Evolutionary conservation across 2,888 invertebrate species (phyloP), one percentile per base, ranked within the genome.

Genomic region (Stegana nigrithorax): DNA sequence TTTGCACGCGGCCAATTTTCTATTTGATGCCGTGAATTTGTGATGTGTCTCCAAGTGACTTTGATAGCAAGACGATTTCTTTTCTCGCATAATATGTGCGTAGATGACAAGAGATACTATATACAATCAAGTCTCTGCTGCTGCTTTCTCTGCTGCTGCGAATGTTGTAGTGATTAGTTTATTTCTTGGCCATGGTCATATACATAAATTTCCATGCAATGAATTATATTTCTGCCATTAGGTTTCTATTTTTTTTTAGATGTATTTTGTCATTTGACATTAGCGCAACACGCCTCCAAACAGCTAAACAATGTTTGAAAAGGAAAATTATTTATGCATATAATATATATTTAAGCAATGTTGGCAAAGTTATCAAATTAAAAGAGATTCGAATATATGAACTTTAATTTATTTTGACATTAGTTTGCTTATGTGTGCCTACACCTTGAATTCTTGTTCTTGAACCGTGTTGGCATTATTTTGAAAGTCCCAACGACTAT

Each of bases 261-360:
- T 50, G 57, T 60, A 63, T 67, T 68, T 61, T 61, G 47, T 45
- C 56, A 42, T 68, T 65, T 73, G 73, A 73, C 73, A 71, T 73
- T 73, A 67, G 14, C 55, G 17, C 32, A 53, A 6, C 44, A 17
- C n/a, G 14, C 44, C 7, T 5, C 5, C 44, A 42, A 6, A 17
- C 17, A 32, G 32, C 32, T 12, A 12, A 12, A 12, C 32, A 12
- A 32, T n/a, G 23, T n/a, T 29, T 29, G 6, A 29, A 29, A 29
- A 39, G 17, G 14, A 39, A 14, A 39, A n/a, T 39, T 39, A n/a
- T n/a, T n/a, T n/a, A n/a, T n/a, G n/a, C n/a, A n/a, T n/a, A n/a
- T n/a, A n/a, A n/a, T n/a, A n/a, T n/a, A n/a, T n/a, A n/a, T n/a
- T n/a, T n/a, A n/a, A n/a, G n/a, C n/a, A n/a, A n/a, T n/a, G n/a